Percentiles rank a stretch among this genome's conserved stretches.
phyloP scores from a whole-genome alignment of 2,888 invertebrate species.

The Yponomeuta sedellus region DNA sequence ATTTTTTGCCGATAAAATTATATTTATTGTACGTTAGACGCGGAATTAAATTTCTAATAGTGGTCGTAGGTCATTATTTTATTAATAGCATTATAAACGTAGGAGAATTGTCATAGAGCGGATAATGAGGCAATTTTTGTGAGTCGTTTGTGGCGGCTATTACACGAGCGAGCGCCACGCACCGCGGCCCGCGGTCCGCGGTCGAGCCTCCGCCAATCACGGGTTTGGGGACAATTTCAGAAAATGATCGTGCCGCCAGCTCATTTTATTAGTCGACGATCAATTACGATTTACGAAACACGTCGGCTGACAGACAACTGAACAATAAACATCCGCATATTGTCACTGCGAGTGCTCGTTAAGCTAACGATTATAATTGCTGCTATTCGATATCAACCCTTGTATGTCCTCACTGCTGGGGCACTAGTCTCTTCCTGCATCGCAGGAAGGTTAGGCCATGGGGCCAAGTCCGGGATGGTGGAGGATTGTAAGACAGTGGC shows the following conservation, averaged over 20 bases:
- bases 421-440: too few species aligned
- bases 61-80: conserved; percentile 51
- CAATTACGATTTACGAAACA: conserved; percentile 21
- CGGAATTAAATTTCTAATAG: conserved; percentile 51
- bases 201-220: conserved; percentile 28
- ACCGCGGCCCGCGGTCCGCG: conserved; percentile 18
- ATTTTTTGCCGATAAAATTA: conserved; percentile 59
- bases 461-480: too few species aligned
- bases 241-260: conserved; percentile 31
- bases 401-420: too few species aligned
- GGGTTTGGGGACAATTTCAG: conserved; percentile 32
- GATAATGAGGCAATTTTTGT: conserved; percentile 61
- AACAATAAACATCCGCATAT: conserved; percentile 20
- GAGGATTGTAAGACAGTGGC: too few species aligned
- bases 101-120: conserved; percentile 51
- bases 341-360: neutral
- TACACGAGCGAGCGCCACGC: conserved; percentile 16
- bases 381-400: too few species aligned
- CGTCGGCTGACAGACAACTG: conserved; percentile 20
- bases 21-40: conserved; percentile 64
- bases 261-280: conserved; percentile 35
- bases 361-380: too few species aligned
- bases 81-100: conserved; percentile 73
- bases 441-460: too few species aligned
- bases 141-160: conserved; percentile 18